Conservation (phyloP, 64 coral and sea anemone genomes). For the Pocillopora verrucosa region DNA sequence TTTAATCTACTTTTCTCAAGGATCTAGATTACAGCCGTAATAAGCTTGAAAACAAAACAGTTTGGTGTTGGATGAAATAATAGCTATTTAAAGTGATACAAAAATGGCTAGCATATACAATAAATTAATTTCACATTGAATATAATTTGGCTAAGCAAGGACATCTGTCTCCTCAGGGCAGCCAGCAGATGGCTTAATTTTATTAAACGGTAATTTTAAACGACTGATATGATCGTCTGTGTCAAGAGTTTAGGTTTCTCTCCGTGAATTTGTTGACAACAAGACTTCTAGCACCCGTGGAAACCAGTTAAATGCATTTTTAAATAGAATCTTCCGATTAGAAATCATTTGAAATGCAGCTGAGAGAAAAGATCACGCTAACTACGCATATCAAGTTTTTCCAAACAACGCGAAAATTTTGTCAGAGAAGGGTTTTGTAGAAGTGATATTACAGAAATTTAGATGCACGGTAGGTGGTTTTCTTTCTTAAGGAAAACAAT, state of each 20-base stretch:
- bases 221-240: background rate
- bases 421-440: too few relatives aligned
- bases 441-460: too few relatives aligned
- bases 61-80: background rate
- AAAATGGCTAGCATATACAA: slow-evolving; percentile 1
- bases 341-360: background rate
- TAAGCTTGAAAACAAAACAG: background rate
- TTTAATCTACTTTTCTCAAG: background rate
- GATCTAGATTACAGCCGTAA: background rate
- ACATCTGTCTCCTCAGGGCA: slow-evolving; percentile 1
- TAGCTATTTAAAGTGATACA: background rate
- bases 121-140: background rate
- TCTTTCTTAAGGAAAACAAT: background rate
- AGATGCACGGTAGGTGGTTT: background rate
- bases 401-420: background rate
- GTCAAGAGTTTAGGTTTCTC: slow-evolving; percentile 23
- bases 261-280: background rate
- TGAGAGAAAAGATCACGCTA: background rate
- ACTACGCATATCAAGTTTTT: background rate
- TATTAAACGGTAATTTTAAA: slow-evolving; percentile 8
- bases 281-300: background rate
- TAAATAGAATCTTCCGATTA: too few relatives aligned
- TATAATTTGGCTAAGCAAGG: background rate
- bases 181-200: background rate
- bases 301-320: slow-evolving; percentile 17